Base-by-base conservation (phyloP, 1,140 invertebrate species). In the Cydia splendana region DNA sequence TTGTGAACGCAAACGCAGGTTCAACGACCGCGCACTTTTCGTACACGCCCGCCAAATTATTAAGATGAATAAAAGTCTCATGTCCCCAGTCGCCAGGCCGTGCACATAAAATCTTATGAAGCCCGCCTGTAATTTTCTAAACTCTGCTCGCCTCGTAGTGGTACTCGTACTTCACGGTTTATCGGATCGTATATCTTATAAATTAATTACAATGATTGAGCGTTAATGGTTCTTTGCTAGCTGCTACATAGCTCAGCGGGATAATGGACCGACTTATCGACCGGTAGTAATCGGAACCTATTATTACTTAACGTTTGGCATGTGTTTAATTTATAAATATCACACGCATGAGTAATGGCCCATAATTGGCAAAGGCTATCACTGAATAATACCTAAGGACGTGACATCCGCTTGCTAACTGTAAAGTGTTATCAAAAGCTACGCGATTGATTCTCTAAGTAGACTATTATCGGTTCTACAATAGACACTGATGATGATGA, bases 281-380 rank as follows among this genome's bases (percentile, higher is more conserved):
- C 9, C 67, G 15, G 34, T 71, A 71, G 67, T 38, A 71, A 38
- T 42, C 34, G 67, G 15, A 13, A 15, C 67, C 67, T 71, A 18
- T 42, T 71, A 71, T 71, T 71, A 71, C 67, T 71, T 71, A 71
- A 71, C 67, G 67, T 45, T 71, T 71, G 34, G 28, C 82, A 30
- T 69, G 53, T 67, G 9, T 51, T 78, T 87, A 87, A 87, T 88
- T 85, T 89, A 87, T 90, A 87, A 87, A 84, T 87, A 88, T 88
- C 82, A 85, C 83, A 87, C 85, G 86, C 79, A 82, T 90, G 87
- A 89, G 82, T 90, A 90, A 90, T 91, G 86, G 80, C 82, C 87
- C 89, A 78, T 92, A 91, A 90, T 92, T 91, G 90, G 90, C 88
- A 88, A 83, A 85, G 84, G 86, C 84, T 91, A 90, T 92, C 88